Evolutionary conservation across 2,113 vertebrate species (phyloP).

Genomic region (Puntigrus tetrazona): DNA sequence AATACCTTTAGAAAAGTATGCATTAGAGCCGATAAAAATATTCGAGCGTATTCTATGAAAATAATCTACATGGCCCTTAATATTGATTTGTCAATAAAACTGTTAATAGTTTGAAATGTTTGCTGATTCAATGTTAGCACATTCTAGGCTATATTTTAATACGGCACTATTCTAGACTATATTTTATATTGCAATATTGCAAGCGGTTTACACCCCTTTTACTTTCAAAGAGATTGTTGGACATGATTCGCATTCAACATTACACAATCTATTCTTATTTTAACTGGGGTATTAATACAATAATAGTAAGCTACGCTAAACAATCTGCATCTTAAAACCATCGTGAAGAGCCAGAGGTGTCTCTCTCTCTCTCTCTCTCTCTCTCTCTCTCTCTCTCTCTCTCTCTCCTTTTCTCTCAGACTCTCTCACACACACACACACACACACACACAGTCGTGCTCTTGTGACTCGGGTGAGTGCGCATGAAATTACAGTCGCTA

Average conservation of each 20-base stretch:
- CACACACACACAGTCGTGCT: slow-evolving; percentile 7
- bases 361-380: neutral
- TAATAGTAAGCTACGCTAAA: neutral
- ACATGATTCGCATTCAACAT: neutral
- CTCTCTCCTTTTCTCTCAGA: too few species aligned
- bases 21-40: too few species aligned
- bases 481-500: slow-evolving; percentile 46
- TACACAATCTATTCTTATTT: neutral
- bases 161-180: neutral
- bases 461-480: slow-evolving; percentile 39
- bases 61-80: slow-evolving; percentile 31
- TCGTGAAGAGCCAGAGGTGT: neutral
- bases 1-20: too few species aligned
- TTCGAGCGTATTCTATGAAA: neutral
- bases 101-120: too few species aligned
- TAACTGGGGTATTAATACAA: neutral
- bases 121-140: neutral
- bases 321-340: neutral
- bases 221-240: neutral
- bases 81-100: neutral
- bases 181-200: too few species aligned
- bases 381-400: too few species aligned
- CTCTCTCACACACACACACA: neutral
- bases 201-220: too few species aligned
- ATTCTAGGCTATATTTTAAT: neutral